phyloP scores from a whole-genome alignment of 2,113 vertebrate genomes.

The Tenrec ecaudatus region DNA sequence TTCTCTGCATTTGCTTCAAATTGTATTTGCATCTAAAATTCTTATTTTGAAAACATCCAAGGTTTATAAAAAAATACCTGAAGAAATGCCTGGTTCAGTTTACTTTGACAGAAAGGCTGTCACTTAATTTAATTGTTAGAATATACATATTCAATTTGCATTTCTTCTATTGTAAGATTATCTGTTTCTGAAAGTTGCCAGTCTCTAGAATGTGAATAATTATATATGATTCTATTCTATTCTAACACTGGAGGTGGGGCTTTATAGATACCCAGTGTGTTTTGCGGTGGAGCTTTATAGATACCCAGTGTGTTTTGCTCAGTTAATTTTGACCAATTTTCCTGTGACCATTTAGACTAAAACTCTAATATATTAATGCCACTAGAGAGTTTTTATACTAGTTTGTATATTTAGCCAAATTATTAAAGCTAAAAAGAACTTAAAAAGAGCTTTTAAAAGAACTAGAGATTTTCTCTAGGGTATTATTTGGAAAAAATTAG shows the following conservation, averaged over 20 bases:
- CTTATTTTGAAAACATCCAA: conserved; percentile 5
- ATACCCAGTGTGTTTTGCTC: background rate
- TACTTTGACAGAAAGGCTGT: background rate
- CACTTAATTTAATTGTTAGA: background rate
- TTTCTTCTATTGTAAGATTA: background rate
- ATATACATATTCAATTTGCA: background rate
- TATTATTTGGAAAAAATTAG: background rate
- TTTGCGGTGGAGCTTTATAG: background rate
- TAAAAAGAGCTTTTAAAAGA: background rate
- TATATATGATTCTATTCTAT: background rate
- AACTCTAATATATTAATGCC: background rate
- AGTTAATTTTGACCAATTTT: conserved; percentile 21
- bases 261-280: background rate
- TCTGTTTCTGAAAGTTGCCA: conserved; percentile 12
- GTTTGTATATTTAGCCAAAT: conserved; percentile 17
- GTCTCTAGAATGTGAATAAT: background rate
- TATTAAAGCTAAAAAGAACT: background rate
- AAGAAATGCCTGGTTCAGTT: conserved; percentile 9
- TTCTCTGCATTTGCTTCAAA: background rate
- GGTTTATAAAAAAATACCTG: background rate
- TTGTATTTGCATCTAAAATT: conserved; percentile 23
- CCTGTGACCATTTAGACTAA: background rate
- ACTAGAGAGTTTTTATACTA: background rate
- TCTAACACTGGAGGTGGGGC: background rate
- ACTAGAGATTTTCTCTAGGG: conserved; percentile 18